Evolutionary conservation across 1,140 invertebrate genomes (phyloP).

Genomic region (Drosophila funebris): DNA sequence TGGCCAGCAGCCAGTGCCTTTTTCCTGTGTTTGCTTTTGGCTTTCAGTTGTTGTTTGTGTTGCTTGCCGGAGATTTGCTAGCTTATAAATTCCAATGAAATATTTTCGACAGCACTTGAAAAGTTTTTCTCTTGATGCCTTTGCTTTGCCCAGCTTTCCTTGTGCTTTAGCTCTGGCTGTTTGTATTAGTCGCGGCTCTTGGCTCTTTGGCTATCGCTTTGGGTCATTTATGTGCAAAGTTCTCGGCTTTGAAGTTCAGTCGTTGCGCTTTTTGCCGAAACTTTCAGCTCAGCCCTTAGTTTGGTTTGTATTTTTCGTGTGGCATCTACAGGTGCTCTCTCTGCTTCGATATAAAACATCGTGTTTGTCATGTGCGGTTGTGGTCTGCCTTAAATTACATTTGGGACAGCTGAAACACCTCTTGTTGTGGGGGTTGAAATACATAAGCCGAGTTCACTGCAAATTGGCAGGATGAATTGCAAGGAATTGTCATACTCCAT

Average conservation of each 20-base stretch:
- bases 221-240: slow-evolving; percentile 76
- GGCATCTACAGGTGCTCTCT: slow-evolving; percentile 69
- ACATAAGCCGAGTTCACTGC: background rate
- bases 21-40: slow-evolving; percentile 35
- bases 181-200: slow-evolving; percentile 70
- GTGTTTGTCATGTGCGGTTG: slow-evolving; percentile 9
- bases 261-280: slow-evolving; percentile 17
- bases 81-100: slow-evolving; percentile 79
- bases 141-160: slow-evolving; percentile 13
- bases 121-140: slow-evolving; percentile 47
- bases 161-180: slow-evolving; percentile 18
- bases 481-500: slow-evolving; percentile 42
- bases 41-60: slow-evolving; percentile 52
- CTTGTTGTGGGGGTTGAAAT: background rate
- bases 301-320: slow-evolving; percentile 42
- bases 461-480: slow-evolving; percentile 39
- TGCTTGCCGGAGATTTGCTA: slow-evolving; percentile 57
- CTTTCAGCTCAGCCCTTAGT: slow-evolving; percentile 17
- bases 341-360: slow-evolving; percentile 31
- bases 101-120: slow-evolving; percentile 78
- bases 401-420: slow-evolving; percentile 41
- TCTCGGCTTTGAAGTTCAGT: slow-evolving; percentile 66
- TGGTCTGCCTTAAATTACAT: slow-evolving; percentile 39
- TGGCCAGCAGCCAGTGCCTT: slow-evolving; percentile 34
- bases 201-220: slow-evolving; percentile 59